Conservation (phyloP, 2,797 vertebrate species). For the Sebastolobus alascanus region DNA sequence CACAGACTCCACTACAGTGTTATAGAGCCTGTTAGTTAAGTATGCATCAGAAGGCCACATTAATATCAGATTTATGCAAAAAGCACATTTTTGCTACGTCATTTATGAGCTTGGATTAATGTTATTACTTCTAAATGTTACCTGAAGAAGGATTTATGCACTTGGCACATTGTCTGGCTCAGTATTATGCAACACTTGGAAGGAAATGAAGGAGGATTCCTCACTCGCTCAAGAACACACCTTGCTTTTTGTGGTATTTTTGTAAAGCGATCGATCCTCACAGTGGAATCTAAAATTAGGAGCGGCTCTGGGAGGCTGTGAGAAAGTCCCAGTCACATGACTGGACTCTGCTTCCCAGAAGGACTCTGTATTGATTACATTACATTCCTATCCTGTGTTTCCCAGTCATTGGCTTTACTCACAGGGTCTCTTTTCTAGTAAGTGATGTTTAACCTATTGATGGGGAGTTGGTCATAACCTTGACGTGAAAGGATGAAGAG, state of each 20-base stretch:
- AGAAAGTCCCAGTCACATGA: slow-evolving; percentile 58
- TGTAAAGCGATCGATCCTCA: slow-evolving; percentile 61
- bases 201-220: slow-evolving; percentile 21
- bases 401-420: slow-evolving; percentile 51
- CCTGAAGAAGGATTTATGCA: slow-evolving; percentile 32
- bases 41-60: not conserved
- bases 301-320: slow-evolving; percentile 42
- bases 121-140: not conserved
- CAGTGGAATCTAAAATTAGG: slow-evolving; percentile 70
- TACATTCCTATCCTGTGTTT: slow-evolving; percentile 81
- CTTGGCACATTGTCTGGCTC: slow-evolving; percentile 5
- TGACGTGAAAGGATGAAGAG: slow-evolving; percentile 33
- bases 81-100: slow-evolving; percentile 1
- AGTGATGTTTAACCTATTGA: slow-evolving; percentile 49
- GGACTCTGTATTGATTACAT: slow-evolving; percentile 77
- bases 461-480: slow-evolving; percentile 43
- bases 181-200: slow-evolving; percentile 45
- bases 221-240: slow-evolving; percentile 19
- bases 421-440: slow-evolving; percentile 28
- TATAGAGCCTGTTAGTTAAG: not conserved
- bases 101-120: slow-evolving; percentile 20
- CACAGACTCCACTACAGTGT: not conserved
- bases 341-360: slow-evolving; percentile 67
- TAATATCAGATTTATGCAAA: slow-evolving; percentile 10
- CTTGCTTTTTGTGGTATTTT: slow-evolving; percentile 46